Conservation (phyloP, 2,113 vertebrate species). For the Bettongia penicillata region DNA sequence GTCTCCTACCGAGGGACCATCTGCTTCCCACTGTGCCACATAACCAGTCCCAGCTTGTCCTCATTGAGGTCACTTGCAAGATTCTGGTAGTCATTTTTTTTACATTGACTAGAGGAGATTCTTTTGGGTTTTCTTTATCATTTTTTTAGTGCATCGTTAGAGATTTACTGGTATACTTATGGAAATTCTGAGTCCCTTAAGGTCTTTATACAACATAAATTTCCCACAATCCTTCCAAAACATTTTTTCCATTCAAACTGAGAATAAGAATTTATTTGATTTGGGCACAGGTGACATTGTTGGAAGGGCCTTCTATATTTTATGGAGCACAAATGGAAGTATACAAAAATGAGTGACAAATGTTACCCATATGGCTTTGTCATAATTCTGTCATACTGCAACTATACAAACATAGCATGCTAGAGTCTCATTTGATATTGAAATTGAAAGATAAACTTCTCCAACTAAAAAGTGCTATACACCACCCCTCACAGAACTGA, state of each 20-base stretch:
- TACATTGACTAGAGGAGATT: no score
- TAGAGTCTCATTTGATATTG: background rate
- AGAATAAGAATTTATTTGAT: background rate
- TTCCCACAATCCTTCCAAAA: background rate
- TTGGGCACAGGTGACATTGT: rapidly evolving
- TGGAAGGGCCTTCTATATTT: background rate
- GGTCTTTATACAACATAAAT: background rate
- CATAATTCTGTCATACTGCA: background rate
- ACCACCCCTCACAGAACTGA: background rate
- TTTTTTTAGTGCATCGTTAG: background rate
- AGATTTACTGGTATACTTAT: background rate
- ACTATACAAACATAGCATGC: background rate
- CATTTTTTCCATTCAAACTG: slow-evolving; percentile 3
- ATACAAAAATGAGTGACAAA: background rate
- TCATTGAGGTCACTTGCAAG: no score
- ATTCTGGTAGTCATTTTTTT: no score
- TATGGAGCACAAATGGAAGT: background rate
- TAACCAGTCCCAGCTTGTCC: no score
- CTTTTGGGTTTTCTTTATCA: background rate
- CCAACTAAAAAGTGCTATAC: background rate
- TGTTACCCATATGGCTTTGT: rapidly evolving
- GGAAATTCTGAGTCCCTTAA: background rate
- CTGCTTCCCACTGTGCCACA: no score
- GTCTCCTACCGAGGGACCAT: no score
- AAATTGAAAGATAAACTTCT: background rate